phyloP scores from a whole-genome alignment of 2,888 invertebrate genomes.

The Ceramica pisi region DNA sequence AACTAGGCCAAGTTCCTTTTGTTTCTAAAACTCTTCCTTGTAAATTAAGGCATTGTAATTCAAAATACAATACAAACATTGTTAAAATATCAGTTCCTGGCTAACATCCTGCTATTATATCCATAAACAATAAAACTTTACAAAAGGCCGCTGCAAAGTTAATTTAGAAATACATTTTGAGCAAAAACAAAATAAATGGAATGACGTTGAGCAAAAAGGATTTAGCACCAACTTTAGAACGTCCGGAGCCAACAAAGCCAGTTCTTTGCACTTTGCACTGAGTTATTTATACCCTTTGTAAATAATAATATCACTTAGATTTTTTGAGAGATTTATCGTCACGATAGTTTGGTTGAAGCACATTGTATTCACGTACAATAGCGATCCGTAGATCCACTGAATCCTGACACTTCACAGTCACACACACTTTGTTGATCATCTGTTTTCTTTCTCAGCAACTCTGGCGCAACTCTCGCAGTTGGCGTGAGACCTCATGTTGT shows the following conservation, averaged over 20 bases:
- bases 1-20: slow-evolving; percentile 27
- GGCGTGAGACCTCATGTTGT: slow-evolving; percentile 82
- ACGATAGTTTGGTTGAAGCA: slow-evolving; percentile 30
- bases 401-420: slow-evolving; percentile 43
- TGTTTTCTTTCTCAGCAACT: slow-evolving; percentile 81
- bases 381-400: slow-evolving; percentile 55
- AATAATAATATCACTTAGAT: slow-evolving; percentile 52
- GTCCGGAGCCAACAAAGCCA: slow-evolving; percentile 38
- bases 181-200: slow-evolving; percentile 59
- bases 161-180: slow-evolving; percentile 54
- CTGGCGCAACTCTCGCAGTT: slow-evolving; percentile 85
- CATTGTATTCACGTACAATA: slow-evolving; percentile 44
- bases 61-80: slow-evolving; percentile 37
- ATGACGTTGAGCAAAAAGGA: slow-evolving; percentile 51
- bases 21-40: slow-evolving; percentile 11
- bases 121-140: slow-evolving; percentile 49
- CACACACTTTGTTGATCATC: slow-evolving; percentile 68
- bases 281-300: slow-evolving; percentile 50
- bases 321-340: slow-evolving; percentile 38
- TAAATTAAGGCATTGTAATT: slow-evolving; percentile 34
- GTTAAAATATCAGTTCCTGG: slow-evolving; percentile 26
- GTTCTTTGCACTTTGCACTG: slow-evolving; percentile 50
- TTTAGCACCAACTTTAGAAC: slow-evolving; percentile 40
- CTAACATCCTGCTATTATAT: slow-evolving; percentile 53
- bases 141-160: slow-evolving; percentile 21